These are phyloP conservation scores for Rhynchopsitta pachyrhyncha DNA, from an alignment of 2,113 vertebrate species.

Conservation along the genomic window DNA sequence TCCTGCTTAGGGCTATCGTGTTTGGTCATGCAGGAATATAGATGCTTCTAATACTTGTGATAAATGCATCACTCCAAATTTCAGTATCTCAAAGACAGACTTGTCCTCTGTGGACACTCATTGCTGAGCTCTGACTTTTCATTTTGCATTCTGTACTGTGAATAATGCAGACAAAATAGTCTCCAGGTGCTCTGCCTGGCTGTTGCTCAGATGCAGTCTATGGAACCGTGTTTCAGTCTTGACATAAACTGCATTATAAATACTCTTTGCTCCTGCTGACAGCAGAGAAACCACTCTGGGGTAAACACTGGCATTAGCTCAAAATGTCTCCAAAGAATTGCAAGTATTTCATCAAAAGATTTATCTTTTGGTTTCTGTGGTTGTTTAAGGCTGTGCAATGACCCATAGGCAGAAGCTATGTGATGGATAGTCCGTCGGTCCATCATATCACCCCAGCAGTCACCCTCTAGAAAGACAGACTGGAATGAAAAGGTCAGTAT, in stretches of 20 bases:
- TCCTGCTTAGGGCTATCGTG: background rate
- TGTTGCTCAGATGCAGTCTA: constrained; percentile 27
- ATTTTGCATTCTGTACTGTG: constrained; percentile 34
- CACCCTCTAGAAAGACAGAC: constrained; percentile 36
- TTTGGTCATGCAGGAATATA: constrained; percentile 40
- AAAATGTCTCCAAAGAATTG: constrained; percentile 65
- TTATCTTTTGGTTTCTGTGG: constrained; percentile 55
- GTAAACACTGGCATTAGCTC: constrained; percentile 64
- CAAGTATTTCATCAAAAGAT: constrained; percentile 70
- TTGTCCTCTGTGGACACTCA: background rate
- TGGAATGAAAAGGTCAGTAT: constrained; percentile 64
- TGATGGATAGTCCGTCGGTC: constrained; percentile 40
- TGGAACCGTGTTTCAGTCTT: background rate
- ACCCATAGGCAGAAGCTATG: constrained; percentile 31
- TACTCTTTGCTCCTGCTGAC: constrained; percentile 59
- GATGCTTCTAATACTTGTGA: constrained; percentile 29
- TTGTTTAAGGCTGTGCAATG: constrained; percentile 53
- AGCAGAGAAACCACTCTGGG: constrained; percentile 57
- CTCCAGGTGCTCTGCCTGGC: constrained; percentile 54
- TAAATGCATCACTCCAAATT: constrained; percentile 21
- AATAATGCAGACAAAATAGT: constrained; percentile 57
- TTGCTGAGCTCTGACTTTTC: constrained; percentile 15
- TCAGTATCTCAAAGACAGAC: constrained; percentile 34
- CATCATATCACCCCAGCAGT: background rate
- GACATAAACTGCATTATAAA: constrained; percentile 66